phyloP scores from a whole-genome alignment of 2,888 invertebrate genomes.

The Harpalus rubripes region DNA sequence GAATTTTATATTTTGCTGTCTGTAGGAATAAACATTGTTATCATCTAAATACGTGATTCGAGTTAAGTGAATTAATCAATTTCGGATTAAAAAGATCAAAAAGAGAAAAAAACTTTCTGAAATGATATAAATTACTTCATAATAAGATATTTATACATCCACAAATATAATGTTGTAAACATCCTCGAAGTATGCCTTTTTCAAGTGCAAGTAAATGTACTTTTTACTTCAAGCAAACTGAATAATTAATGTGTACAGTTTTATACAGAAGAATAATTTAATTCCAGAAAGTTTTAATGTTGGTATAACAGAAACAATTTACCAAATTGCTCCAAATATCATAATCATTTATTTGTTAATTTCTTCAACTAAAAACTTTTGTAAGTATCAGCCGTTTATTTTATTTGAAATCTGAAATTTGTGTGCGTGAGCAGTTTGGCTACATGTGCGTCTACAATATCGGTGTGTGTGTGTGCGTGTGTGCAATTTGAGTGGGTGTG shows the following conservation, averaged over 20 bases:
- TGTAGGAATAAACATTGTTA: conserved; percentile 37
- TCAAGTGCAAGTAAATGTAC: too few relatives aligned
- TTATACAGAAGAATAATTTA: background rate
- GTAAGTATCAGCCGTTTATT: background rate
- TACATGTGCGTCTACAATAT: too few relatives aligned
- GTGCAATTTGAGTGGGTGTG: too few relatives aligned
- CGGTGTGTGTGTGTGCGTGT: too few relatives aligned
- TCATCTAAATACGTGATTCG: background rate
- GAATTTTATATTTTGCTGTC: conserved; percentile 9
- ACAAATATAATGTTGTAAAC: too few relatives aligned
- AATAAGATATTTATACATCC: too few relatives aligned
- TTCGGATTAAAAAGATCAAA: background rate
- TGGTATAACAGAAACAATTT: background rate
- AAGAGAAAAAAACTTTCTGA: background rate
- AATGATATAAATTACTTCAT: background rate
- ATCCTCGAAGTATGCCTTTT: too few relatives aligned
- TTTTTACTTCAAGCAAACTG: background rate
- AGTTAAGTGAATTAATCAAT: background rate
- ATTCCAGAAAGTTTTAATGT: background rate
- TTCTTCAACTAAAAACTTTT: background rate
- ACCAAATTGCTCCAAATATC: background rate
- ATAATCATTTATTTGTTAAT: background rate
- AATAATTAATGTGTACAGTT: background rate
- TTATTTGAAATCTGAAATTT: background rate
- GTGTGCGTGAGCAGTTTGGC: too few relatives aligned